Evolutionary conservation across 2,888 invertebrate species (phyloP), one percentile per base, ranked within the genome.

Genomic region (Tineola bisselliella): DNA sequence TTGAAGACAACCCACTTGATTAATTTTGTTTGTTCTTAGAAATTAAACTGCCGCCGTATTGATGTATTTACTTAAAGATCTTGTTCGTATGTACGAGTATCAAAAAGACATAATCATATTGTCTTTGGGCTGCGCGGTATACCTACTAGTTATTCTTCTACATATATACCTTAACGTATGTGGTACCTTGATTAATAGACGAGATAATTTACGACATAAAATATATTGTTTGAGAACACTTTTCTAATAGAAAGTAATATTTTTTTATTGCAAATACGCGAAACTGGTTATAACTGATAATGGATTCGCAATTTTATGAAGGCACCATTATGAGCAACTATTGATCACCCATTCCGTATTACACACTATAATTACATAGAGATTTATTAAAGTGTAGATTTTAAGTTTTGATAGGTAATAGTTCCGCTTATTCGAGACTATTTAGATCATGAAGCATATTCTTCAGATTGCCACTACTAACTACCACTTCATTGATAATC

Each of bases 161-260:
- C n/a, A n/a, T n/a, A n/a, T n/a, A n/a, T n/a, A n/a, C n/a, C n/a
- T n/a, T n/a, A n/a, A n/a, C n/a, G n/a, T n/a, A n/a, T n/a, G n/a
- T n/a, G n/a, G n/a, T n/a, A n/a, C n/a, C n/a, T n/a, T n/a, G n/a
- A 48, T 48, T 48, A 17, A 48, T 48, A 15, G 48, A 17, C 48
- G 15, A 48, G n/a, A 48, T 48, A 48, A 48, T 48, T 48, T 48
- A 48, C 48, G 48, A 48, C 48, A 48, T 15, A 17, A 13, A 17
- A 59, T 59, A 44, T 58, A 58, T 44, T 48, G 62, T 62, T 62
- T 56, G 33, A 56, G 57, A 60, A 61, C 33, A 60, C 57, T 62
- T 62, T 62, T 62, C 60, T 73, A 75, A 78, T 81, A 81, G 84
- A 84, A 86, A 86, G 84, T 84, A 75, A 81, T 74, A 77, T 81